These are phyloP conservation scores for Castor canadensis DNA, from an alignment of 2,113 vertebrate species.

Conservation along the genomic window DNA sequence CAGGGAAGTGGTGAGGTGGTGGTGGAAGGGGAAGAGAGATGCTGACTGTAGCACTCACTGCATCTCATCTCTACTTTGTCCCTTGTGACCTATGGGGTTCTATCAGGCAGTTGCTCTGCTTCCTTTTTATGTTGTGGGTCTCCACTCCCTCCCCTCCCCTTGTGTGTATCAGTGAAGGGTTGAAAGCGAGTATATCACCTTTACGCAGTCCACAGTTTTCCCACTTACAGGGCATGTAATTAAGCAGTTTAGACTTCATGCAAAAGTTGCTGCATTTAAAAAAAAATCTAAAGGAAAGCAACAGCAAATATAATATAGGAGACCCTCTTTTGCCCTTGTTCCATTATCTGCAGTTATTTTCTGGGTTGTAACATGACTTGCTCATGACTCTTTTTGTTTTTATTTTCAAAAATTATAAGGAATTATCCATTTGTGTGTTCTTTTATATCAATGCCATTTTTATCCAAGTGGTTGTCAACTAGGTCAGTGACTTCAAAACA, in stretches of 20 bases:
- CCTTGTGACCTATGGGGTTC: too few relatives aligned
- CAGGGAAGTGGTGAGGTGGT: not conserved
- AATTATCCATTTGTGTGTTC: not conserved
- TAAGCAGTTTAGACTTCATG: conserved; percentile 23
- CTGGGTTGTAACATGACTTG: conserved; percentile 2
- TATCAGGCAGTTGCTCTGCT: not conserved
- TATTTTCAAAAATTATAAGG: not conserved
- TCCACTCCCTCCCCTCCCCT: not conserved
- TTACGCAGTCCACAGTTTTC: not conserved
- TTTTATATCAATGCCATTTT: not conserved
- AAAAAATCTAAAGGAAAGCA: not conserved
- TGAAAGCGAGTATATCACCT: not conserved
- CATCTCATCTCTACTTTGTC: not conserved
- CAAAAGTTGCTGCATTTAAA: conserved; percentile 25
- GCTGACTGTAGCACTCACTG: not conserved
- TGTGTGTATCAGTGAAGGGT: not conserved
- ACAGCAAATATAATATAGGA: not conserved
- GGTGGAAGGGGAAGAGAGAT: not conserved
- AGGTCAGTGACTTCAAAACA: conserved; percentile 14
- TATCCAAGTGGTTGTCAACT: not conserved
- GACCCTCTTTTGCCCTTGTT: not conserved
- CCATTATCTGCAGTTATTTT: not conserved
- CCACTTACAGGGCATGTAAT: conserved; percentile 44
- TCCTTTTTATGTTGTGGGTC: too few relatives aligned
- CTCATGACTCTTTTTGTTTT: not conserved